A percentile compares a stretch with the other conserved stretches of the same genome.
These are phyloP conservation scores for Conops quadrifasciatus DNA, from an alignment of 2,888 invertebrate species.

Conservation along the genomic window DNA sequence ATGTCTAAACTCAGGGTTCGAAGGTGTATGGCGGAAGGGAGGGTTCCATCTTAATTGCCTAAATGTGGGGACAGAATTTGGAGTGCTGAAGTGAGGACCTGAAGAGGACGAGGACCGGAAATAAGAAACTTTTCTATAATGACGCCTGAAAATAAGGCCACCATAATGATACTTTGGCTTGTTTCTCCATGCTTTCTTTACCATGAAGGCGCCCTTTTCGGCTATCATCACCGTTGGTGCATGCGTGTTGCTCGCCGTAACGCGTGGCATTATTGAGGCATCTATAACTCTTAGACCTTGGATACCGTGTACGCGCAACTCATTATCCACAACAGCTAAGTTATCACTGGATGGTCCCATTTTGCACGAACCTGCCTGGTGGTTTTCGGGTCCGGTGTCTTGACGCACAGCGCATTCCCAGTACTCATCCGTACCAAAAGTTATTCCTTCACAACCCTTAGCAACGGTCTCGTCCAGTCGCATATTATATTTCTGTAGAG, in stretches of 20 bases:
- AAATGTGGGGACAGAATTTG: too few relatives aligned
- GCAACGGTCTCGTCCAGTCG: constrained; percentile 77
- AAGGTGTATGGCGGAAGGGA: too few relatives aligned
- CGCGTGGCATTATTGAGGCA: constrained; percentile 81
- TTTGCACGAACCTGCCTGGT: constrained; percentile 83
- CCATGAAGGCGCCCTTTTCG: constrained; percentile 70
- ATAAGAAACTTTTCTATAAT: too few relatives aligned
- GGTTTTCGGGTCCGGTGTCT: constrained; percentile 82
- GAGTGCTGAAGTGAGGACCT: too few relatives aligned
- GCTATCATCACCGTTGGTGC: constrained; percentile 83
- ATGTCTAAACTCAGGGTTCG: too few relatives aligned
- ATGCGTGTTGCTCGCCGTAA: constrained; percentile 80
- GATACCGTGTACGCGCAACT: constrained; percentile 72
- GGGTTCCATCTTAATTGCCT: too few relatives aligned
- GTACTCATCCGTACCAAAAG: constrained; percentile 78
- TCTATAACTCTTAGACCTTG: constrained; percentile 77
- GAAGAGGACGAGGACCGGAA: too few relatives aligned
- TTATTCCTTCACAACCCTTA: constrained; percentile 76
- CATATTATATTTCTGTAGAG: constrained; percentile 75
- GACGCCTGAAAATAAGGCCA: too few relatives aligned
- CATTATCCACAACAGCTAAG: constrained; percentile 78
- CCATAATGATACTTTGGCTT: too few relatives aligned
- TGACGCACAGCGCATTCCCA: constrained; percentile 78
- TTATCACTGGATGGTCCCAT: constrained; percentile 79
- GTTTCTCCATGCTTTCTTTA: constrained; percentile 63